phyloP scores from a whole-genome alignment of 2,888 invertebrate species.

The Cancer borealis region DNA sequence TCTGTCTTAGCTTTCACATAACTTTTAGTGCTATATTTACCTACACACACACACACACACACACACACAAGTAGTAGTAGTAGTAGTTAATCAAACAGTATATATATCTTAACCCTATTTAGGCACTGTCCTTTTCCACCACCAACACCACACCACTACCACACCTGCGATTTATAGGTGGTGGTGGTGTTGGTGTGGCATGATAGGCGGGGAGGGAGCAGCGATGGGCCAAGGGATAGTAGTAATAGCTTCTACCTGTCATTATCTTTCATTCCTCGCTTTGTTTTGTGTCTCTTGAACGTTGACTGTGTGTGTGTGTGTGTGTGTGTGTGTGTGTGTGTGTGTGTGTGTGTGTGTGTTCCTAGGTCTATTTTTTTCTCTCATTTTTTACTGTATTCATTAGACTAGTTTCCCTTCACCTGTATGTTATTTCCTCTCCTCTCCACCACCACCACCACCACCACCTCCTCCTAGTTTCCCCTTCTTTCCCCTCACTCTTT shows the following conservation, averaged over 20 bases:
- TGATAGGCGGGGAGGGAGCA: background rate
- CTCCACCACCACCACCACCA: background rate
- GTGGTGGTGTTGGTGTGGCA: background rate
- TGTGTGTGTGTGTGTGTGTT: background rate
- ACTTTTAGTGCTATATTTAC: background rate
- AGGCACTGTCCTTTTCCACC: background rate
- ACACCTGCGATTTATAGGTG: background rate
- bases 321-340: conserved; percentile 20
- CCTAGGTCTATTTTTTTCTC: background rate
- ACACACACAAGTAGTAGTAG: background rate
- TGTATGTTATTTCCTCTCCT: background rate
- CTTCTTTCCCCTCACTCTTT: background rate
- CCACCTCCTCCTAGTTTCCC: background rate
- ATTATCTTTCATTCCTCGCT: background rate
- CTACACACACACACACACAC: conserved; percentile 10
- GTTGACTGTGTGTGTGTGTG: background rate
- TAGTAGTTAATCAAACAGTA: too few relatives aligned
- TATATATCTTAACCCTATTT: too few relatives aligned
- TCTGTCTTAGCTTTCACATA: background rate
- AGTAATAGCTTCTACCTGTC: background rate
- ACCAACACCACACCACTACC: background rate
- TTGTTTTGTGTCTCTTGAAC: background rate
- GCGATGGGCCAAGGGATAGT: background rate
- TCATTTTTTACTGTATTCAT: background rate
- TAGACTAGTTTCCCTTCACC: background rate